phyloP scores from a whole-genome alignment of 2,888 invertebrate species.

The Agriopis leucophaearia region DNA sequence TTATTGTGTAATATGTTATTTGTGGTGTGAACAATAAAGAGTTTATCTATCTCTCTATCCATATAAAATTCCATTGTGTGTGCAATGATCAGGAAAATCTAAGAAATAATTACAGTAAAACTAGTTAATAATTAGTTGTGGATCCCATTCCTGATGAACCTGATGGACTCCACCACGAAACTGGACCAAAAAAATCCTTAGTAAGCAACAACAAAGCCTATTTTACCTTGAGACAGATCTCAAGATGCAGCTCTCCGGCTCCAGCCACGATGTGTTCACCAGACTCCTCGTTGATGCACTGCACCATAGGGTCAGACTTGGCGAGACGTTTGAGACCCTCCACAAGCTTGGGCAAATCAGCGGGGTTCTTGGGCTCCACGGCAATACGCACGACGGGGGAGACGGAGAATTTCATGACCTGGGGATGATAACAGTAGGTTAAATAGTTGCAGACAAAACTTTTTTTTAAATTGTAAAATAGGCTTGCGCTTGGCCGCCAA shows the following conservation, averaged over 20 bases:
- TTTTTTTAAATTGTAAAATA: too few relatives aligned
- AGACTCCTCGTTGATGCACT: slow-evolving; percentile 99
- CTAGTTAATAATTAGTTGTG: too few relatives aligned
- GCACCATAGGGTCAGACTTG: slow-evolving; percentile 99
- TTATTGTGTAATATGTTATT: too few relatives aligned
- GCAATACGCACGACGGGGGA: slow-evolving; percentile 99
- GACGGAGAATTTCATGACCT: slow-evolving; percentile 99
- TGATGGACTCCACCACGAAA: too few relatives aligned
- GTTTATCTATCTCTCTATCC: too few relatives aligned
- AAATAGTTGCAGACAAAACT: not conserved
- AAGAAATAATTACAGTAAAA: too few relatives aligned
- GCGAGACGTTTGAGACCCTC: slow-evolving; percentile 99
- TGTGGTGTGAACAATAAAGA: too few relatives aligned
- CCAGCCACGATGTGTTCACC: slow-evolving; percentile 99
- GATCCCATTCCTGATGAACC: too few relatives aligned
- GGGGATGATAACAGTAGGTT: slow-evolving; percentile 43
- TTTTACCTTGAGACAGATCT: slow-evolving; percentile 97
- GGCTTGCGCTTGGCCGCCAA: too few relatives aligned
- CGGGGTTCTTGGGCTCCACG: slow-evolving; percentile 99
- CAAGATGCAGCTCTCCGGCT: slow-evolving; percentile 99
- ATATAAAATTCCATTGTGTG: too few relatives aligned
- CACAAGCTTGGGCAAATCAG: slow-evolving; percentile 99
- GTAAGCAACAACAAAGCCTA: not conserved
- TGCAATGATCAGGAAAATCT: too few relatives aligned
- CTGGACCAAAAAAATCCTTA: not conserved